These are phyloP conservation scores for Uria lomvia DNA, from an alignment of 2,113 vertebrate genomes.

Conservation along the genomic window DNA sequence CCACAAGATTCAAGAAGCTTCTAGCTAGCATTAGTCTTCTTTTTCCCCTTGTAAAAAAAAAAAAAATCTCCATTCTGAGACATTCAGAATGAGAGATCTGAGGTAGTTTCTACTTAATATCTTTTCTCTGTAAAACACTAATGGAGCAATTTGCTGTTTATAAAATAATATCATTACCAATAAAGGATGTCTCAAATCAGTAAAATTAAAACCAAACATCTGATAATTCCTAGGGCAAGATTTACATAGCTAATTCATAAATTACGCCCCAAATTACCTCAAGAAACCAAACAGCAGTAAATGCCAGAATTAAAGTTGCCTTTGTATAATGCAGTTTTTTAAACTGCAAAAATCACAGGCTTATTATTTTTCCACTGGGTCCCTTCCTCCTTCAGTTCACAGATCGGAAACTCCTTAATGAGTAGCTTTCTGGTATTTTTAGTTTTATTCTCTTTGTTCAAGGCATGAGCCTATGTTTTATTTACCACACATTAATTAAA, in stretches of 20 bases:
- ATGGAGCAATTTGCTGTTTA: not conserved
- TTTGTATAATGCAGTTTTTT: not conserved
- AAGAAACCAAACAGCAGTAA: not conserved
- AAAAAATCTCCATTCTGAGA: not conserved
- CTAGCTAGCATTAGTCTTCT: not conserved
- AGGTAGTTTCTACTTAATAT: not conserved
- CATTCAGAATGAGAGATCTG: not conserved
- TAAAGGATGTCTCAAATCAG: not conserved
- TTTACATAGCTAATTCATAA: not conserved
- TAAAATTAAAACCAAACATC: not conserved
- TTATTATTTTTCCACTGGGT: not conserved
- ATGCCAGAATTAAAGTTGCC: not conserved
- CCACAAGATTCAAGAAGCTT: not conserved
- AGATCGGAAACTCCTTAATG: not conserved
- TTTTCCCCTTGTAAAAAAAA: not conserved
- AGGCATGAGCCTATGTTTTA: not conserved
- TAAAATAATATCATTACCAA: not conserved
- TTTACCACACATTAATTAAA: conserved; percentile 28
- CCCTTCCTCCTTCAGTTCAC: not conserved
- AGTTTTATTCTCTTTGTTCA: not conserved
- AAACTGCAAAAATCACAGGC: not conserved
- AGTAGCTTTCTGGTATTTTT: not conserved
- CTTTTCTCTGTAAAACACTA: not conserved
- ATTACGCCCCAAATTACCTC: not conserved
- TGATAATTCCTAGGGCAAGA: not conserved